Percentiles rank a stretch among this genome's conserved stretches.
Evolutionary conservation across 2,888 invertebrate species (phyloP).

Genomic region (Phorcus lineatus): DNA sequence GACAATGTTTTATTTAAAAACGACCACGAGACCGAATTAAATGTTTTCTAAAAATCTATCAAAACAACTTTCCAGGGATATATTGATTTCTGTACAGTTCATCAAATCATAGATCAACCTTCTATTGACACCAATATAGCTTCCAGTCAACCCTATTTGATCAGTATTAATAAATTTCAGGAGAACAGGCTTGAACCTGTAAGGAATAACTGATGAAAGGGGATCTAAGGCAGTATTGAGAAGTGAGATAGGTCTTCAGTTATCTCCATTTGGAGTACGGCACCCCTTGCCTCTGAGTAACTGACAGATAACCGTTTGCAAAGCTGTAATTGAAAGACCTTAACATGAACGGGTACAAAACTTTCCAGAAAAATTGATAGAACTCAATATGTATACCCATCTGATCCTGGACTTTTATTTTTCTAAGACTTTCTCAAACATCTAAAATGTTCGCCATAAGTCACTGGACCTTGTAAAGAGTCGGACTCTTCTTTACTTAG

Average conservation of each 20-base stretch:
- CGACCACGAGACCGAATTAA: not conserved
- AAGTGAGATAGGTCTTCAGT: too few relatives aligned
- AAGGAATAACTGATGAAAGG: not conserved
- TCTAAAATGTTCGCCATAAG: not conserved
- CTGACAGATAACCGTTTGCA: not conserved
- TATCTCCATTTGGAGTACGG: too few relatives aligned
- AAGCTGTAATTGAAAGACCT: not conserved
- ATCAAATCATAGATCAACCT: conserved; percentile 1
- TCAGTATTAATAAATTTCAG: not conserved
- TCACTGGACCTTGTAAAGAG: not conserved
- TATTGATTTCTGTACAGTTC: not conserved
- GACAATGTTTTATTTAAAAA: not conserved
- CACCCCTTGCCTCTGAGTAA: not conserved
- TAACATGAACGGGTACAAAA: not conserved
- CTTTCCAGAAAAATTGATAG: not conserved
- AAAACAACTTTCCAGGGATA: not conserved
- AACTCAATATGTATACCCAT: not conserved
- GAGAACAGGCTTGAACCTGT: not conserved
- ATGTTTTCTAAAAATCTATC: not conserved
- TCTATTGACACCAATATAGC: conserved; percentile 14
- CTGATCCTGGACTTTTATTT: not conserved
- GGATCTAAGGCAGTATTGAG: not conserved
- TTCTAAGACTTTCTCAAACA: not conserved
- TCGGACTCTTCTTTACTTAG: not conserved
- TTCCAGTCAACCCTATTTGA: not conserved